A percentile compares a stretch with the other conserved stretches of the same genome.
Evolutionary conservation across 2,888 invertebrate genomes (phyloP).

Genomic region (Drosophila ezoana): DNA sequence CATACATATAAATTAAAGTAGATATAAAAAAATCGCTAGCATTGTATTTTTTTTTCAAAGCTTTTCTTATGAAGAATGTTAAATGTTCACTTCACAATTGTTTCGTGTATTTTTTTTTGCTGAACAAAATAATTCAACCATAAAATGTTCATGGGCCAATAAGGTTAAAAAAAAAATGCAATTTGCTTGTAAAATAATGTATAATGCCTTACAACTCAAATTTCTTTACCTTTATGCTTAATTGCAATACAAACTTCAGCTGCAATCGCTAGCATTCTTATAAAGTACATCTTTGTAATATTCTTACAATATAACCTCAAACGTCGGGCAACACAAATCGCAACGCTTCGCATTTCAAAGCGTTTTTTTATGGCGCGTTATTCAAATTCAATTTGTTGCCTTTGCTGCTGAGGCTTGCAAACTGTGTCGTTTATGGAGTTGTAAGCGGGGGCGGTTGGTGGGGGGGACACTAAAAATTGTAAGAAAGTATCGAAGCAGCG

Average conservation of each 20-base stretch:
- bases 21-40: too few relatives aligned
- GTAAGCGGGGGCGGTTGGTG: neutral
- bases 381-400: conserved; percentile 59
- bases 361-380: conserved; percentile 54
- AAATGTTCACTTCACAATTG: too few relatives aligned
- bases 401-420: conserved; percentile 8
- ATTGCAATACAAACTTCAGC: neutral
- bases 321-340: conserved; percentile 29
- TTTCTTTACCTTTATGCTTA: neutral
- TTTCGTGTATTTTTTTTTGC: too few relatives aligned
- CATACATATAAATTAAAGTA: too few relatives aligned
- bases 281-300: conserved; percentile 21
- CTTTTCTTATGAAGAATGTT: too few relatives aligned
- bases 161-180: too few relatives aligned
- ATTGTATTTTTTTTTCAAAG: too few relatives aligned
- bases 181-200: neutral
- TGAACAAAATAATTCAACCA: too few relatives aligned
- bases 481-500: conserved; percentile 50
- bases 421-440: neutral
- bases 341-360: conserved; percentile 28
- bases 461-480: conserved; percentile 33
- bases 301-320: conserved; percentile 1
- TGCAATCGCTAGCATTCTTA: conserved; percentile 2
- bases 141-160: too few relatives aligned
- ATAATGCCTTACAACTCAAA: too few relatives aligned